These are phyloP conservation scores for Macrotis lagotis DNA, from an alignment of 2,113 vertebrate genomes.

Conservation along the genomic window DNA sequence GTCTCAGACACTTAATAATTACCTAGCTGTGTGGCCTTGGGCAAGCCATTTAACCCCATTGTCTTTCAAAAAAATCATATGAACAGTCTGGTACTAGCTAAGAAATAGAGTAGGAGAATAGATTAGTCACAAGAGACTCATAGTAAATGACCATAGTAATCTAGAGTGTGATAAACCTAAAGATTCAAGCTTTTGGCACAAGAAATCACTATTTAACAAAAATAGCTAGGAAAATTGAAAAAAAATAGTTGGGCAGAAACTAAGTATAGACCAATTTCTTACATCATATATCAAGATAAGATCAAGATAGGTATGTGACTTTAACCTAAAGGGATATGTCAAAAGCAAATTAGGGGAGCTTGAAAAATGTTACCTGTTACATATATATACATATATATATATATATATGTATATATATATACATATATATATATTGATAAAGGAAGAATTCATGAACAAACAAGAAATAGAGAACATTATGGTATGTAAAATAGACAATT, in stretches of 20 bases:
- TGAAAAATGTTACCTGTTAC: background rate
- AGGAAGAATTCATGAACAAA: background rate
- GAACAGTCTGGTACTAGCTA: background rate
- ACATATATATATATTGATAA: too few relatives aligned
- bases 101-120: background rate
- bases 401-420: too few relatives aligned
- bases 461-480: background rate
- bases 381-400: too few relatives aligned
- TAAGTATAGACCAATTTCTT: background rate
- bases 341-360: background rate
- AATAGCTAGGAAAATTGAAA: background rate
- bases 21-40: too few relatives aligned
- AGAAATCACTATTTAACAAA: background rate
- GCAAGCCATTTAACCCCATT: too few relatives aligned
- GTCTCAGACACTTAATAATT: too few relatives aligned
- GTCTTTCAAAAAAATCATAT: too few relatives aligned
- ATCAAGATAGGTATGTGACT: background rate
- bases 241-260: background rate
- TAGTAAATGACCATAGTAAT: background rate
- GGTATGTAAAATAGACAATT: background rate
- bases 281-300: background rate
- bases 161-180: background rate
- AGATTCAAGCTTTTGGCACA: background rate
- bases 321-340: background rate
- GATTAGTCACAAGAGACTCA: background rate